These are phyloP conservation scores for Polymixis lichenea DNA, from an alignment of 2,888 invertebrate species.

Conservation along the genomic window DNA sequence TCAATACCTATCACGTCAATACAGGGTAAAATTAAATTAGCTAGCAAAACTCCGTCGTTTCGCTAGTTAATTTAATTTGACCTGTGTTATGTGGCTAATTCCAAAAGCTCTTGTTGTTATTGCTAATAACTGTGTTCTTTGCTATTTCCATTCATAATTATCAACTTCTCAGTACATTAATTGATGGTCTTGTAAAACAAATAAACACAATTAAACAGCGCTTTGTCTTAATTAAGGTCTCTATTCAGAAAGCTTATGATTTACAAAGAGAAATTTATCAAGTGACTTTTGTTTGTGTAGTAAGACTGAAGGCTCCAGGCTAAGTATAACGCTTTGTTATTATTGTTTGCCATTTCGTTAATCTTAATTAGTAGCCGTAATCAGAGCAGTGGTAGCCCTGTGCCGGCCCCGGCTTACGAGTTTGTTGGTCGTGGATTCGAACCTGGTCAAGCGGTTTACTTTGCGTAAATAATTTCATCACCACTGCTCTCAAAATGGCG, in stretches of 20 bases:
- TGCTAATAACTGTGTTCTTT: background rate
- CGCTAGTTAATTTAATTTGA: too few species aligned
- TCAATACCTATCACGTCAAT: too few species aligned
- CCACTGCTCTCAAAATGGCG: too few species aligned
- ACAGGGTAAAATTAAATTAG: too few species aligned
- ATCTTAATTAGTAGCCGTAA: background rate
- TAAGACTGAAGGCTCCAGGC: conserved; percentile 11
- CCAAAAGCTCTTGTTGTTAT: background rate
- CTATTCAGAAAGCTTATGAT: conserved; percentile 31
- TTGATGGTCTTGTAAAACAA: conserved; percentile 40
- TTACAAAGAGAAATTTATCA: conserved; percentile 20
- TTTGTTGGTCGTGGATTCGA: too few species aligned
- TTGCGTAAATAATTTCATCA: too few species aligned
- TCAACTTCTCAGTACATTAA: conserved; percentile 7
- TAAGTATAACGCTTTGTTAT: background rate
- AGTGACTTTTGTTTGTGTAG: conserved; percentile 14
- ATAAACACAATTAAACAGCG: conserved; percentile 34
- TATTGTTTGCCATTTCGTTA: conserved; percentile 13
- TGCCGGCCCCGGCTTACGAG: too few species aligned
- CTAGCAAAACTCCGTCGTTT: too few species aligned
- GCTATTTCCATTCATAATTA: conserved; percentile 33
- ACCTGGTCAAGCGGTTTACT: too few species aligned
- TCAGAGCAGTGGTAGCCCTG: too few species aligned
- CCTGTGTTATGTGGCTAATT: background rate
- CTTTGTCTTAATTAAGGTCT: conserved; percentile 43